Evolutionary conservation across 2,888 invertebrate genomes (phyloP), one percentile per base, ranked within the genome.

Genomic region (Chrysomela aeneicollis): DNA sequence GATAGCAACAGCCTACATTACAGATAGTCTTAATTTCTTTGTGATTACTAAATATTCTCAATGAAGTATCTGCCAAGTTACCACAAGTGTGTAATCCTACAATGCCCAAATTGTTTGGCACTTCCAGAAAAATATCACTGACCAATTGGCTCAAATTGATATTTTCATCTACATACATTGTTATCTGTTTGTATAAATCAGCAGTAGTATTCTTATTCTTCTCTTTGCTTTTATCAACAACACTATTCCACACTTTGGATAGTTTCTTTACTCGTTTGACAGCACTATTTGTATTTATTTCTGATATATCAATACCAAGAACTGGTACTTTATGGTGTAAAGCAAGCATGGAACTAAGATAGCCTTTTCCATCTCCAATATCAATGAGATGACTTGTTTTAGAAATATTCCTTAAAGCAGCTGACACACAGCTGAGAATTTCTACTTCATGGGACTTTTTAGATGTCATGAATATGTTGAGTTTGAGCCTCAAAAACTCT

Each of bases 61-160:
- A 82, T 46, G 90, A 89, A 10, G 89, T 88, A 0, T 93, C 85
- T 0, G 92, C 91, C 5, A 97, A 84, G 82, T 92, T 89, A 0
- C 97, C 97, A 80, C 97, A 97, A 0, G 96, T 95, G 78, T 97
- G 97, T 6, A 97, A 85, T 10, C 96, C 96, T 77, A 86, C 87
- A 1, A 91, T 74, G 35, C 88, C 85, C n/a, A 90, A 72, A 12
- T 79, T 82, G 0, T 82, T 74, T 49, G 83, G 77, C 18, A 79
- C 73, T 15, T 74, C 73, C 1, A 74, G 79, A 77, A 89, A 91
- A 64, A 85, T 77, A 12, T 87, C 81, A 30, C 73, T 76, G 0
- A 90, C 77, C 0, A 90, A 75, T 1, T 79, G 73, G 0, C 75
- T 65, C 15, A 92, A 80, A 74, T 91, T 84, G 0, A 89, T 86